Base-by-base conservation (phyloP, 2,113 vertebrate genomes). In the Dipodomys merriami region DNA sequence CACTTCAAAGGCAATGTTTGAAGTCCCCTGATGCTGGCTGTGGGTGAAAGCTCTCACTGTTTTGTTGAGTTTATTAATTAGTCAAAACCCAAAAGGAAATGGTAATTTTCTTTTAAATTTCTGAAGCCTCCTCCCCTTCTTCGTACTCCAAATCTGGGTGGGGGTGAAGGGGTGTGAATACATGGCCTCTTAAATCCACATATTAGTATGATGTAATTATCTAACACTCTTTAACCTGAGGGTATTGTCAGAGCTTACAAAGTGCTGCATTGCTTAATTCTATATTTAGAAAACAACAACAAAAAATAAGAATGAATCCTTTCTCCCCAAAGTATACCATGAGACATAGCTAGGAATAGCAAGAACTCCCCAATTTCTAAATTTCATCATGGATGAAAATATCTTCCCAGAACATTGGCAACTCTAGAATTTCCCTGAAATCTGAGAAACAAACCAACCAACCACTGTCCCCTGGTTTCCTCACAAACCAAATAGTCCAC, bases 31-130 rank as follows among this genome's bases (percentile, higher is more conserved):
- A 85, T 91, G 90, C 91, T 85, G 72, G 83, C 91, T 84, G 49
- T 93, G 90, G 83, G 95, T 77, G 77, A 95, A 95, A 94, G 89
- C 5, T 0, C 74, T 22, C 85, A 76, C 69, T 86, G n/a, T 94
- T 91, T 80, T 84, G 62, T 81, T 95, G 88, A 88, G 44, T 90
- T 94, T 96, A 94, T 96, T 95, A 96, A 96, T 95, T 94, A 94
- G 86, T 90, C 83, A 83, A 94, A 92, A 93, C 67, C 71, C 68
- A 78, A 86, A 95, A 83, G 80, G 77, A 69, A 86, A 77, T 94
- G 88, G 86, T 96, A 30, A 57, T 97, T 96, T 73, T 10, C 19
- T 23, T 7, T 67, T 69, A 33, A 57, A 83, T 78, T 81, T 95
- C 88, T 95, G 60, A 78, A 60, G 9, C 4, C 68, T 65, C 9